These are phyloP conservation scores for Sarcophaga variegata DNA, from an alignment of 2,888 invertebrate genomes.

Conservation along the genomic window DNA sequence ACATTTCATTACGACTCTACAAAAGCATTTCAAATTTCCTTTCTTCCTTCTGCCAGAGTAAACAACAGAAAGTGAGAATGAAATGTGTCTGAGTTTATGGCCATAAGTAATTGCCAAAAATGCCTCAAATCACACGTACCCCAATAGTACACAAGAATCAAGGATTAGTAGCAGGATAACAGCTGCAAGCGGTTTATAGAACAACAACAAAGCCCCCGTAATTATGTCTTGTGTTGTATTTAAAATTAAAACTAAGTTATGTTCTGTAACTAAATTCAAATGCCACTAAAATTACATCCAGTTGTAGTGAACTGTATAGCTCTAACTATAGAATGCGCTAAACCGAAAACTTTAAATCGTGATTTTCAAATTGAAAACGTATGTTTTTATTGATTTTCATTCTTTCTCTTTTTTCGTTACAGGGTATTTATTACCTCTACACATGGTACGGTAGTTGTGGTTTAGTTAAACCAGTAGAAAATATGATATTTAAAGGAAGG, in stretches of 20 bases:
- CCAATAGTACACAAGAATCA: conserved; percentile 23
- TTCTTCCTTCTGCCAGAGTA: conserved; percentile 27
- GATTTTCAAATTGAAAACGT: too few species aligned
- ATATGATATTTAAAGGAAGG: too few species aligned
- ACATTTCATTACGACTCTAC: conserved; percentile 47
- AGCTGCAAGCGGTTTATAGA: conserved; percentile 54
- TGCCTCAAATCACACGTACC: conserved; percentile 28
- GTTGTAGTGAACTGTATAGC: not conserved
- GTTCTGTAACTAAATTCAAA: conserved; percentile 64
- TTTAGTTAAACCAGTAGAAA: too few species aligned
- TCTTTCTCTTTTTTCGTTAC: too few species aligned
- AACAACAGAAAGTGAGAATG: conserved; percentile 47
- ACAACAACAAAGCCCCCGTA: conserved; percentile 13
- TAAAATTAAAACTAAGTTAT: conserved; percentile 52
- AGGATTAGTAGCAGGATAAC: conserved; percentile 63
- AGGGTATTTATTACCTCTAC: too few species aligned
- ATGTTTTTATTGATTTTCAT: too few species aligned
- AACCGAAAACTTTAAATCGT: too few species aligned
- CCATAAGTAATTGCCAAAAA: conserved; percentile 65
- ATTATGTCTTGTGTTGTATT: not conserved
- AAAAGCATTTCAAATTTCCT: not conserved
- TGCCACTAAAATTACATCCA: conserved; percentile 13
- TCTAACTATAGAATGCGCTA: not conserved
- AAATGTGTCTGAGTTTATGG: conserved; percentile 62
- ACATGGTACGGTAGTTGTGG: too few species aligned